Percentiles rank a stretch among this genome's conserved stretches.
Conservation (phyloP, 2,113 vertebrate genomes). For the Notiomystis cincta region DNA sequence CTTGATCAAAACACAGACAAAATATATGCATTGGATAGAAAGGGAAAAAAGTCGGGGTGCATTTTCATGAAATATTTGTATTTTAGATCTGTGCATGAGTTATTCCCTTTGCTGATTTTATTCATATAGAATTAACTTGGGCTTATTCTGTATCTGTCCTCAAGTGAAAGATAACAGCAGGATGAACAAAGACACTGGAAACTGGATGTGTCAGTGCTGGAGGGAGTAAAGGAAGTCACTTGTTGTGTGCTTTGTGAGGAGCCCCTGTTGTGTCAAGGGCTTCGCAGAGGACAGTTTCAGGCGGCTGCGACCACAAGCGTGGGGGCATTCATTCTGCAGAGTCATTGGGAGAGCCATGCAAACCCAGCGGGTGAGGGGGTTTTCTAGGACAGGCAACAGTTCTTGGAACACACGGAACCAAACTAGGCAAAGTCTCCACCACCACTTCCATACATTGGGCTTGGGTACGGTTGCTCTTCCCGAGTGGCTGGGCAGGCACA, state of each 20-base stretch:
- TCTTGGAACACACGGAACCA: neutral
- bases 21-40: neutral
- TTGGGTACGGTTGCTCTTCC: neutral
- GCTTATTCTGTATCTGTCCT: neutral
- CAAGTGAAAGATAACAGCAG: neutral
- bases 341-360: conserved; percentile 50
- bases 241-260: neutral
- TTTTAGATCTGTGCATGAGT: neutral
- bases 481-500: conserved; percentile 35
- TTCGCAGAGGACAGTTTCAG: neutral
- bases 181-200: neutral
- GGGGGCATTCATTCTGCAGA: neutral
- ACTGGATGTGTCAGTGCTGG: neutral
- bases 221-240: neutral
- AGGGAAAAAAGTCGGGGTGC: neutral
- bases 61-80: neutral
- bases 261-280: neutral
- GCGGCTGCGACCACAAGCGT: neutral
- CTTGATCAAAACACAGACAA: neutral
- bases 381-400: conserved; percentile 43
- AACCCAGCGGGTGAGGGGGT: neutral
- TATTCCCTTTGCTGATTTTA: neutral
- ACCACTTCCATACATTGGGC: neutral
- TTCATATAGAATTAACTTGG: neutral
- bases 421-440: neutral